Percentiles rank a stretch among this genome's conserved stretches.
phyloP scores from a whole-genome alignment of 2,113 vertebrate genomes.

The human region GRCh38 chr20:17817501-17818000 shows the following conservation, averaged over 20 bases:
- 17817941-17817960: not conserved
- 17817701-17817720: accelerated
- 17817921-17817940: accelerated
- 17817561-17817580: not conserved
- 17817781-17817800: not conserved
- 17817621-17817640: conserved; percentile 13
- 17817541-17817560: not conserved
- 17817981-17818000: not conserved
- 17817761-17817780: not conserved
- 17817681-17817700: not conserved
- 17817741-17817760: not conserved
- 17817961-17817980: not conserved
- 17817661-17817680: not conserved
- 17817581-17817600: not conserved
- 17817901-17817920: not conserved
- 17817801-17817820: not conserved
- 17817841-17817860: not conserved
- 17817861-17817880: not conserved
- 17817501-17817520: not conserved
- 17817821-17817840: not conserved
- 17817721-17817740: not conserved
- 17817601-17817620: not conserved
- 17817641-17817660: not conserved
- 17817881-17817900: not conserved
- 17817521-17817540: not conserved